Evolutionary conservation across 2,888 invertebrate genomes (phyloP).

Genomic region (Pammene aurita): DNA sequence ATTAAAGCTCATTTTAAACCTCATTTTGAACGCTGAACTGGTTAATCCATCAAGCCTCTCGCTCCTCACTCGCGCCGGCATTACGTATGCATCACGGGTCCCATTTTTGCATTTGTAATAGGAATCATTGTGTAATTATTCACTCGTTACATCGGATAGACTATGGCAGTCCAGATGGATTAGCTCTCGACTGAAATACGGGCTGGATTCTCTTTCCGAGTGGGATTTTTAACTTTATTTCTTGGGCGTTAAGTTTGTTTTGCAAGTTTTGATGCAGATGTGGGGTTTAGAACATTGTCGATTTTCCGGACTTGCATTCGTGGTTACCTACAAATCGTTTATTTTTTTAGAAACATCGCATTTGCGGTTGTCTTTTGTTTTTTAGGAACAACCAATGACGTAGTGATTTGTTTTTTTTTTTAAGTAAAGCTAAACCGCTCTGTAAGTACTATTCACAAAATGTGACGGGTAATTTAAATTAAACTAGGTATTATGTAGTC

Average conservation of each 20-base stretch:
- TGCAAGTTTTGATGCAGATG: background rate
- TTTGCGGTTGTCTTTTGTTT: background rate
- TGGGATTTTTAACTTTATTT: conserved; percentile 18
- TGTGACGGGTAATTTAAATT: too few species aligned
- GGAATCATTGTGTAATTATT: conserved; percentile 81
- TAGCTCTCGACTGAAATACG: conserved; percentile 37
- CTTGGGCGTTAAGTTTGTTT: background rate
- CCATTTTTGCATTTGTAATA: conserved; percentile 81
- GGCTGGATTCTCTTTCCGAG: conserved; percentile 29
- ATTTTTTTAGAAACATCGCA: conserved; percentile 12
- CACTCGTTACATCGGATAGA: conserved; percentile 69
- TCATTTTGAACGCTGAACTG: conserved; percentile 18
- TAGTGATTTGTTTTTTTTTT: background rate
- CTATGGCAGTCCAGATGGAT: conserved; percentile 39
- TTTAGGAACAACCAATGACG: conserved; percentile 4
- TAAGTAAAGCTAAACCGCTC: background rate
- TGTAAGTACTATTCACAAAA: too few species aligned
- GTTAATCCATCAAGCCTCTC: conserved; percentile 34
- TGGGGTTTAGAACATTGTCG: conserved; percentile 8
- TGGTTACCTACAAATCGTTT: conserved; percentile 1
- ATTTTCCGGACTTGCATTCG: conserved; percentile 20
- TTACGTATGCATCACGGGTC: conserved; percentile 75
- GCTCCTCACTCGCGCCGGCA: conserved; percentile 55
- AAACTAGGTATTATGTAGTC: too few species aligned
- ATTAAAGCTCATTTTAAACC: conserved; percentile 31